These are phyloP conservation scores for Xestia c-nigrum DNA, from an alignment of 2,888 invertebrate species.

Conservation along the genomic window DNA sequence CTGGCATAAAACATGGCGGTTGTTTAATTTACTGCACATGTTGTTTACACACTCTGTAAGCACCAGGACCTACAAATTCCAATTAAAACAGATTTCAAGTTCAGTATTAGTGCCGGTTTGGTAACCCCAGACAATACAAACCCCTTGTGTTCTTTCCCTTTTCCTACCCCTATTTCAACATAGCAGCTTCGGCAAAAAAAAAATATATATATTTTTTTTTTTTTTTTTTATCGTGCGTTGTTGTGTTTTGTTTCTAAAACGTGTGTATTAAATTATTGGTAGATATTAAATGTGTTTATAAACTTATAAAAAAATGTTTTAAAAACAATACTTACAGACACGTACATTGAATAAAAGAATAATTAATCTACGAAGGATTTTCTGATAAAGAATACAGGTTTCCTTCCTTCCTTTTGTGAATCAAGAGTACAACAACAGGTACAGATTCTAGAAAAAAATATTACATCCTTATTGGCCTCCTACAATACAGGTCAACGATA, in stretches of 20 bases:
- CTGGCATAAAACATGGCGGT: not conserved
- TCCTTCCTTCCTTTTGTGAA: conserved; percentile 11
- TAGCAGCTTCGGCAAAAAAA: not conserved
- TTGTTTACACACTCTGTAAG: not conserved
- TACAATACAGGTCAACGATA: conserved; percentile 4
- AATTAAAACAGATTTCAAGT: conserved; percentile 47
- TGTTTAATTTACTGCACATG: not conserved
- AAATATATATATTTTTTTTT: no score
- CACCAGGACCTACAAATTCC: not conserved
- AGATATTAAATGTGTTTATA: no score
- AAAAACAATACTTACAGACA: no score
- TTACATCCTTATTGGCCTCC: not conserved
- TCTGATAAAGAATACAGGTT: conserved; percentile 2
- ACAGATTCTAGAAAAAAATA: not conserved
- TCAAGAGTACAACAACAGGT: not conserved
- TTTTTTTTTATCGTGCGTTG: not conserved
- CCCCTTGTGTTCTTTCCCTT: conserved; percentile 11
- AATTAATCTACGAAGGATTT: not conserved
- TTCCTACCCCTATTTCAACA: conserved; percentile 5
- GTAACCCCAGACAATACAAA: conserved; percentile 34
- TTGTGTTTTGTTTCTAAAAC: not conserved
- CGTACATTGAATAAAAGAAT: not conserved
- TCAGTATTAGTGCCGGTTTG: conserved; percentile 17
- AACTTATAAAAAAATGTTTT: not conserved
- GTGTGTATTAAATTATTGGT: no score